A percentile compares a stretch with the other conserved stretches of the same genome.
Evolutionary conservation across 2,797 vertebrate species (phyloP).

Genomic region (Cichlasoma orientale): DNA sequence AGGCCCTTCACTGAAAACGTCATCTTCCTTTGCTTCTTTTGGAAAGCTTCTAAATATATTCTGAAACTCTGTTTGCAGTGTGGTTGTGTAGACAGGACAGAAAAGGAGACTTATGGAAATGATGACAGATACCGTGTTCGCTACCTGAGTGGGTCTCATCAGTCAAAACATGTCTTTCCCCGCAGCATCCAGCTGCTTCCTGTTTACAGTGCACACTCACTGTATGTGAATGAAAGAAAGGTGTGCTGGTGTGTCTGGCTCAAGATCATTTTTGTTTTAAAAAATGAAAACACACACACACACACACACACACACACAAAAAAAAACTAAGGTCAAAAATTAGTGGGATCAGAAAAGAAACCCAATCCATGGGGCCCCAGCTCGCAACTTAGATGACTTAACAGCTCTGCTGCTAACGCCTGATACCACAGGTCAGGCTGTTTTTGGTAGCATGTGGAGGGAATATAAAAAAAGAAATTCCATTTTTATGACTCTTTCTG

Average conservation of each 20-base stretch:
- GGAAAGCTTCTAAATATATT: background rate
- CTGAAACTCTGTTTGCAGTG: background rate
- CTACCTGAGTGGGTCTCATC: background rate
- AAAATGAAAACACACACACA: background rate
- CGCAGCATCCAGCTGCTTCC: background rate
- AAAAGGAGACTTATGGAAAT: background rate
- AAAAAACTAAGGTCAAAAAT: rapidly evolving
- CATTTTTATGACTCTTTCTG: background rate
- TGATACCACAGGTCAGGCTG: rapidly evolving
- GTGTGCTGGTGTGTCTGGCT: background rate
- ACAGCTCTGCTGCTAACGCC: too few relatives aligned
- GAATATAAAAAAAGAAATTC: background rate
- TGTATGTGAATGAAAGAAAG: background rate
- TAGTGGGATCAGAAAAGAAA: background rate
- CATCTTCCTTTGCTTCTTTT: background rate
- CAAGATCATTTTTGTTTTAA: background rate
- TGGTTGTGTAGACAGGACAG: background rate
- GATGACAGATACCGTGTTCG: background rate
- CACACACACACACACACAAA: background rate
- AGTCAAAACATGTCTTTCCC: background rate
- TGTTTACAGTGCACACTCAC: background rate
- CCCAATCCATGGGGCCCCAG: background rate
- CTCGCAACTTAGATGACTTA: background rate
- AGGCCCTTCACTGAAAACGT: background rate
- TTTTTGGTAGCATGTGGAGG: background rate